A percentile compares a stretch with the other conserved stretches of the same genome.
Evolutionary conservation across 2,888 invertebrate species (phyloP).

Genomic region (Meliscaeva auricollis): DNA sequence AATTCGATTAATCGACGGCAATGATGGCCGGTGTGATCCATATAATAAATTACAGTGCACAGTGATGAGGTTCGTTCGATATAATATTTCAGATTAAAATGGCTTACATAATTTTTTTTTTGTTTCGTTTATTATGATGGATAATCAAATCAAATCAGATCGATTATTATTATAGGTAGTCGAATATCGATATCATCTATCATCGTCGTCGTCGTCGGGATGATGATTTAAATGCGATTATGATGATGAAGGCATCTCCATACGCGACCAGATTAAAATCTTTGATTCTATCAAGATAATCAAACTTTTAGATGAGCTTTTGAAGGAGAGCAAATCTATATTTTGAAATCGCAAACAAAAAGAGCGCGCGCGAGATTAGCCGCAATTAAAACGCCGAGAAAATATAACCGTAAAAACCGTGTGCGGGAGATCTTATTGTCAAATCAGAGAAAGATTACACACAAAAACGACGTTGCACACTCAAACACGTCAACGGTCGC

Average conservation of each 20-base stretch:
- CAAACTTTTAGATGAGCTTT: neutral
- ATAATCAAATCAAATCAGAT: slow-evolving; percentile 30
- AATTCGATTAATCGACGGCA: slow-evolving; percentile 7
- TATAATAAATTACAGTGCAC: slow-evolving; percentile 46
- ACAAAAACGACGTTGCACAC: slow-evolving; percentile 77
- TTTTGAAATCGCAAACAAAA: too few species aligned
- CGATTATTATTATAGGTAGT: slow-evolving; percentile 27
- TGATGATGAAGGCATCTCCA: neutral
- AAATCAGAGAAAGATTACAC: slow-evolving; percentile 51
- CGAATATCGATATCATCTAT: slow-evolving; percentile 61
- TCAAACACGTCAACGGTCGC: slow-evolving; percentile 83
- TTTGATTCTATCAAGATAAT: neutral
- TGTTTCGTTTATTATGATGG: slow-evolving; percentile 47
- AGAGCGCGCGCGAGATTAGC: slow-evolving; percentile 74
- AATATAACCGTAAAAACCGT: slow-evolving; percentile 57
- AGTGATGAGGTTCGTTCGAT: slow-evolving; percentile 25
- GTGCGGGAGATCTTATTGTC: slow-evolving; percentile 55
- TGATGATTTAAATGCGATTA: slow-evolving; percentile 39
- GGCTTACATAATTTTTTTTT: slow-evolving; percentile 60
- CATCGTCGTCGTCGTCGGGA: slow-evolving; percentile 31
- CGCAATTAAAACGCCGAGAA: slow-evolving; percentile 68
- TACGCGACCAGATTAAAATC: slow-evolving; percentile 49
- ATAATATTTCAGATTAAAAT: slow-evolving; percentile 9
- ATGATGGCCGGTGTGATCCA: slow-evolving; percentile 4
- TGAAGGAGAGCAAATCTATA: too few species aligned